A percentile compares a stretch with the other conserved stretches of the same genome.
Conservation (phyloP, 2,797 vertebrate species). For the Falco columbarius region DNA sequence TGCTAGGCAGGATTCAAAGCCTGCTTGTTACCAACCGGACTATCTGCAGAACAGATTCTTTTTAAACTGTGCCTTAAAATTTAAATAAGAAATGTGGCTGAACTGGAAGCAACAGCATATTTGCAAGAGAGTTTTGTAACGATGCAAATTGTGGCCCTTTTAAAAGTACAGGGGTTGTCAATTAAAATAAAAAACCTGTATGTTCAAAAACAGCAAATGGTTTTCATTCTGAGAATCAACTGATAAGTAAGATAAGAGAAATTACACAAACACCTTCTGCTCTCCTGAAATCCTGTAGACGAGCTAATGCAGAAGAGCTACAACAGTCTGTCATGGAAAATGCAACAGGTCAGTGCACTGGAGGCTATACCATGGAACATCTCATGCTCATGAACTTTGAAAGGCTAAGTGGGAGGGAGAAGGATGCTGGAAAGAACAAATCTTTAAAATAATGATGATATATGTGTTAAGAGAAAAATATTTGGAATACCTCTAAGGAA, state of each 20-base stretch:
- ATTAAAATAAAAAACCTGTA: background rate
- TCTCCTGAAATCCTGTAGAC: background rate
- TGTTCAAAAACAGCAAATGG: background rate
- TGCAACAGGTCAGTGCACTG: background rate
- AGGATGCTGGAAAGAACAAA: background rate
- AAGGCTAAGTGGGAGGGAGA: background rate
- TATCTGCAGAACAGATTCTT: conserved; percentile 21
- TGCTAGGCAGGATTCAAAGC: background rate
- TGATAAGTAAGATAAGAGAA: background rate
- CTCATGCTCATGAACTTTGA: background rate
- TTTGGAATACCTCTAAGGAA: background rate
- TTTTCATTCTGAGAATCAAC: background rate
- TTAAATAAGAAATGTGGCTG: conserved; percentile 16
- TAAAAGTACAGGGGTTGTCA: background rate
- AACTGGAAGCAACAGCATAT: background rate
- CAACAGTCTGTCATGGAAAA: background rate
- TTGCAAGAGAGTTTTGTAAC: background rate
- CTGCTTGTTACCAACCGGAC: background rate
- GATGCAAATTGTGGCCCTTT: background rate
- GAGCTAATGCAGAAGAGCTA: background rate
- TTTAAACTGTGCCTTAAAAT: conserved; percentile 6
- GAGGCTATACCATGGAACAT: background rate
- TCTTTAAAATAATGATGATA: background rate
- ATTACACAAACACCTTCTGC: background rate
- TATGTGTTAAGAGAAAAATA: background rate